Evolutionary conservation across 2,113 vertebrate species (phyloP).

Genomic region (Podocnemis expansa): DNA sequence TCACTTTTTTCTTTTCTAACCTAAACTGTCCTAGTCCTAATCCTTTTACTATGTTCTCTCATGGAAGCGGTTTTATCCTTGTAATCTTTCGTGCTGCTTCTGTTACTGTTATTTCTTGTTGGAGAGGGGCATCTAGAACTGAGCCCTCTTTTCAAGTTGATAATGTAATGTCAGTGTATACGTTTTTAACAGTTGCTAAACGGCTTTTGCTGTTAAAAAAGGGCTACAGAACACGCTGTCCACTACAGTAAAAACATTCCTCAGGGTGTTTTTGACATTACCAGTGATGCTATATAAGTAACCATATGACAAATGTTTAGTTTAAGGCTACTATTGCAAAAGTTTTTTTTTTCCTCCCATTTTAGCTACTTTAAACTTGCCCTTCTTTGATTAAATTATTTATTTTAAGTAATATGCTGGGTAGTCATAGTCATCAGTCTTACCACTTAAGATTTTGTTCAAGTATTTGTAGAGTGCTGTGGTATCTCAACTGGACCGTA

Average conservation of each 20-base stretch:
- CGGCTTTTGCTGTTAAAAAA: neutral
- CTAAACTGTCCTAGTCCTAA: neutral
- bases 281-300: slow-evolving; percentile 30
- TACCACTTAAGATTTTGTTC: neutral
- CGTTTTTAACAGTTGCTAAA: neutral
- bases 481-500: neutral
- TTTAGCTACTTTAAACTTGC: slow-evolving; percentile 14
- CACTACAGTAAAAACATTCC: neutral
- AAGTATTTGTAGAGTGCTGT: neutral
- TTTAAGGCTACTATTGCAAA: neutral
- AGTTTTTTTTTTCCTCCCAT: neutral
- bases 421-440: neutral
- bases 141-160: neutral
- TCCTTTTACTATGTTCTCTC: neutral
- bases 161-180: neutral
- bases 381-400: neutral
- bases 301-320: slow-evolving; percentile 5
- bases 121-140: neutral
- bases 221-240: slow-evolving; percentile 42
- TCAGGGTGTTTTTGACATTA: slow-evolving; percentile 56
- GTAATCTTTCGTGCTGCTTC: slow-evolving; percentile 4
- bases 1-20: neutral
- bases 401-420: neutral
- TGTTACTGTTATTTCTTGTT: slow-evolving; percentile 5
- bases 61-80: neutral